Evolutionary conservation across 2,797 vertebrate genomes (phyloP), one percentile per base, ranked within the genome.

Genomic region (Chiloscyllium punctatum): DNA sequence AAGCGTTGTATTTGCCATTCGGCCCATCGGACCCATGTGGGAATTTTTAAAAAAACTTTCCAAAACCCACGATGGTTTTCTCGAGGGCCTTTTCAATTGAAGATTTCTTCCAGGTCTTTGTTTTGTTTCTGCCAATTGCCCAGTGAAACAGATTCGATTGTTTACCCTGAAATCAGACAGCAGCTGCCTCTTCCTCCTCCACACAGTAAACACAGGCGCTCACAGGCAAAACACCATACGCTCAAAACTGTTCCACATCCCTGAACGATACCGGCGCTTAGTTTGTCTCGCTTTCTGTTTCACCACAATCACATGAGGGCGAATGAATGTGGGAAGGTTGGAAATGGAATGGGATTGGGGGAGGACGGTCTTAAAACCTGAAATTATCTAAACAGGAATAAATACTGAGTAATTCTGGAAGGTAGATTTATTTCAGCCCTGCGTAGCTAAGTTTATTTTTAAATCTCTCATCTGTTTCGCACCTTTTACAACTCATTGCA

Each of bases 191-290:
- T 11, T 23, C 15, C 90, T 7, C n/a, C 37, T 21, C 25, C 66
- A 62, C n/a, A 92, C 62, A 68, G n/a, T 92, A 92, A 92, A 92
- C 62, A 69, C 90, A 92, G 90, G 1, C 90, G 25, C 21, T n/a
- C 62, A 4, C 62, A 92, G 23, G 21, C 62, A 92, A 92, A 92
- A 92, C 90, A 92, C 69, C 90, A 92, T n/a, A 92, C 23, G 62
- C 57, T 23, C 90, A 92, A 92, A 92, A 3, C 16, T 1, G 23
- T 68, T n/a, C 42, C 23, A 37, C 21, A 68, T 92, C 68, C 87
- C 25, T 0, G 8, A 37, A n/a, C 79, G 1, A 37, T 0, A 25
- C 42, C 84, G 18, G 18, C 2, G 18, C 37, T 84, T 3, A 84
- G 7, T 23, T 1, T 48, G 42, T 0, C 33, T 62, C 13, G 4